Evolutionary conservation across 2,797 vertebrate genomes (phyloP).

Genomic region (Cyclopterus lumpus): DNA sequence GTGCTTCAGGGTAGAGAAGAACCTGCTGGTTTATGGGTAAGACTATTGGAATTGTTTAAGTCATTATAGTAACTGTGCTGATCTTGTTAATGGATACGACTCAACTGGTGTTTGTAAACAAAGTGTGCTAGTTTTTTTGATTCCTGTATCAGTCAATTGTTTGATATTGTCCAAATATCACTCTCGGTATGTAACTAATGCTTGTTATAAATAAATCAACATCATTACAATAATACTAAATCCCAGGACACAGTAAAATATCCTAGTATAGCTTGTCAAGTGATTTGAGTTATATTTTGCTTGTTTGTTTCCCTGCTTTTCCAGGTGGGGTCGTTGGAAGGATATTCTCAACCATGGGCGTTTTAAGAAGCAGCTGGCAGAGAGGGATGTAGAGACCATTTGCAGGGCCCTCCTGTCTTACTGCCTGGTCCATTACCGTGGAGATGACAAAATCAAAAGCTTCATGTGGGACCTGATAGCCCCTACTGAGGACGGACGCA

Average conservation of each 20-base stretch:
- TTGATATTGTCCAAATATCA: neutral
- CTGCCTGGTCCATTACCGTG: slow-evolving; percentile 96
- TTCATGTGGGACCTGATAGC: slow-evolving; percentile 99
- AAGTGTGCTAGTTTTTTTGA: neutral
- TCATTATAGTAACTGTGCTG: neutral
- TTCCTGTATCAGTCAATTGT: neutral
- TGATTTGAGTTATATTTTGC: neutral
- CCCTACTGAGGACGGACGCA: slow-evolving; percentile 94
- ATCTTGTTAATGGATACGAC: neutral
- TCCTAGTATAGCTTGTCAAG: neutral
- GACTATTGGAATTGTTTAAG: slow-evolving; percentile 6
- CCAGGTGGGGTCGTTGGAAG: slow-evolving; percentile 97
- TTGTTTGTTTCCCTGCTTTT: slow-evolving; percentile 28
- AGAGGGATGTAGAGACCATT: slow-evolving; percentile 96
- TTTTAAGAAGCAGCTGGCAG: slow-evolving; percentile 96
- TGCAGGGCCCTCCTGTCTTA: slow-evolving; percentile 95
- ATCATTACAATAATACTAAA: neutral
- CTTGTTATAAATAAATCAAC: neutral
- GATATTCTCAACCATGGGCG: slow-evolving; percentile 96
- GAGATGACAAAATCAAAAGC: slow-evolving; percentile 99
- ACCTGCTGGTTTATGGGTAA: slow-evolving; percentile 97
- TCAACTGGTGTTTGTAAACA: neutral
- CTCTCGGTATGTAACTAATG: neutral
- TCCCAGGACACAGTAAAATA: neutral
- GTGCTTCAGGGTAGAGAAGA: slow-evolving; percentile 98